Evolutionary conservation across 2,113 vertebrate species (phyloP).

Genomic region (Cnemophilus loriae): DNA sequence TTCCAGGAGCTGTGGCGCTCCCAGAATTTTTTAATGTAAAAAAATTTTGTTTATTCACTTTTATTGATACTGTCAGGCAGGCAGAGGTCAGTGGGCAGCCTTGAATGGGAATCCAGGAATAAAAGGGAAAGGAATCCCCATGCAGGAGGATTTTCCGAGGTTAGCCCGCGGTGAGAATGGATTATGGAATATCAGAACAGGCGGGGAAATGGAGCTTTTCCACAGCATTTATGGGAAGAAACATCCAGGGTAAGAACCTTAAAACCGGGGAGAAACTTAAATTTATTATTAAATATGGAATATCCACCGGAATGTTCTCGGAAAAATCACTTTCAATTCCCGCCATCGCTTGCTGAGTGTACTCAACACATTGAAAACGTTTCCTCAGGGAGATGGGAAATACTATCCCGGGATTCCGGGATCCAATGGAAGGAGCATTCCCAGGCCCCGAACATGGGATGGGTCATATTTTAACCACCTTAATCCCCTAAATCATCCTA

Average conservation of each 20-base stretch:
- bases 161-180: not conserved
- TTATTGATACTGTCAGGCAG: not conserved
- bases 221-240: constrained; percentile 4
- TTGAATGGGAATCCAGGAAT: not conserved
- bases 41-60: not conserved
- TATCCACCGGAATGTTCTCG: not conserved
- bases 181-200: not conserved
- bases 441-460: not conserved
- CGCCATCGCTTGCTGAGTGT: not conserved
- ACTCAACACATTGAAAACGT: not conserved
- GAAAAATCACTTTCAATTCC: not conserved
- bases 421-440: not conserved
- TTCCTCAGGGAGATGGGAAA: not conserved
- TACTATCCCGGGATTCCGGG: not conserved
- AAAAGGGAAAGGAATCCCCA: not conserved
- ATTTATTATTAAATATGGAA: not conserved
- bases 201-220: not conserved
- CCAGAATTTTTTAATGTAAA: not conserved
- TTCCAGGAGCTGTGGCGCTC: fast-evolving
- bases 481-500: not conserved
- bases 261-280: not conserved
- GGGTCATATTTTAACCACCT: not conserved
- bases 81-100: not conserved
- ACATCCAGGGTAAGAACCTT: not conserved
- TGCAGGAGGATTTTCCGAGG: not conserved